Percentiles rank a stretch among this genome's conserved stretches.
Conservation (phyloP, 2,888 invertebrate genomes). For the Pseudanteris insignis region DNA sequence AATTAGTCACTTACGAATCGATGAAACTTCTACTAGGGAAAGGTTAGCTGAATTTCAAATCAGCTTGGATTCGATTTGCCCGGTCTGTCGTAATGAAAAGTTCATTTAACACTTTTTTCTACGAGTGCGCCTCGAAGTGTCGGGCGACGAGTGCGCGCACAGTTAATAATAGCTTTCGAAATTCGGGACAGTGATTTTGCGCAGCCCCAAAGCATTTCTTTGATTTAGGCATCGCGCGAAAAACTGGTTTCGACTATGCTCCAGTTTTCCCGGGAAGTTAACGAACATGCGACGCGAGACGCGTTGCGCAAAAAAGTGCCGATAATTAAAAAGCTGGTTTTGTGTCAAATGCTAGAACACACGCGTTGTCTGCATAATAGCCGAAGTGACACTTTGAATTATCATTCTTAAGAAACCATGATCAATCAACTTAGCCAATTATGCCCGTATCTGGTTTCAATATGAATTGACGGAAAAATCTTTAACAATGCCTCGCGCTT, state of each 20-base stretch:
- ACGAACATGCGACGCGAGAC: conserved; percentile 24
- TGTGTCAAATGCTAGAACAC: conserved; percentile 26
- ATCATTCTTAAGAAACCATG: conserved; percentile 30
- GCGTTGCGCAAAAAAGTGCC: conserved; percentile 31
- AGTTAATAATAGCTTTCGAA: conserved; percentile 22
- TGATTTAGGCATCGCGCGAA: conserved; percentile 21
- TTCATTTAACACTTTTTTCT: conserved; percentile 3
- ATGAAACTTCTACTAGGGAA: too few relatives aligned
- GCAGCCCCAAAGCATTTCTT: conserved; percentile 13
- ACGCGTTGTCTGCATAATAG: conserved; percentile 20
- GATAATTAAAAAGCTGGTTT: conserved; percentile 31
- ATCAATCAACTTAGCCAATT: conserved; percentile 21
- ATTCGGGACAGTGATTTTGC: conserved; percentile 10
- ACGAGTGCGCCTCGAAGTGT: not conserved
- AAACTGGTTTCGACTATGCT: conserved; percentile 20
- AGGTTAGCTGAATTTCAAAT: too few relatives aligned
- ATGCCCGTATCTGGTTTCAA: conserved; percentile 17
- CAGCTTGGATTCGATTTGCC: too few relatives aligned
- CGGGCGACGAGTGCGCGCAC: not conserved
- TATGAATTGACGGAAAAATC: conserved; percentile 13
- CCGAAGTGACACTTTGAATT: conserved; percentile 18
- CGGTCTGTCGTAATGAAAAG: not conserved
- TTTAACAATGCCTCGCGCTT: conserved; percentile 4
- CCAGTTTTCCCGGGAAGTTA: conserved; percentile 14
- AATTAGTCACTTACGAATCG: too few relatives aligned